phyloP scores from a whole-genome alignment of 2,113 vertebrate species.

The Ornithorhynchus anatinus region DNA sequence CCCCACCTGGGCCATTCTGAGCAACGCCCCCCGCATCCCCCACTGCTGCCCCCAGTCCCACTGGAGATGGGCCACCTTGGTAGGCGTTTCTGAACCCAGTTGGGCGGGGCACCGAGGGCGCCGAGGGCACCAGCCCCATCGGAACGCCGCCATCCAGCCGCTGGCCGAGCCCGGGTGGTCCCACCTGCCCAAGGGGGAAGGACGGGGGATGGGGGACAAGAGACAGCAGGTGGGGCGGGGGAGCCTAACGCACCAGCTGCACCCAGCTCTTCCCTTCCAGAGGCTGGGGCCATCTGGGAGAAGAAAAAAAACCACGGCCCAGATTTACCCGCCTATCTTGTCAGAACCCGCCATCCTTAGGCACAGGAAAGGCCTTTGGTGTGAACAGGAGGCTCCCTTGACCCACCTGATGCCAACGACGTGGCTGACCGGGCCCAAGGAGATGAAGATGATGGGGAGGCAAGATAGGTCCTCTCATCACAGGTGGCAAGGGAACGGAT shows the following conservation, averaged over 20 bases:
- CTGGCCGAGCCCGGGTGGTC: too few species aligned
- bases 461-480: slow-evolving; percentile 25
- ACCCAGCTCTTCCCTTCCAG: not conserved
- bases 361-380: too few species aligned
- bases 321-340: not conserved
- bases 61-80: not conserved
- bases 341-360: too few species aligned
- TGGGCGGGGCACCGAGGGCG: not conserved
- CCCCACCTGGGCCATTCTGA: not conserved
- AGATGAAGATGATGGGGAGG: not conserved
- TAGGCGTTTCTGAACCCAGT: too few species aligned
- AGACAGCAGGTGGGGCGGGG: not conserved
- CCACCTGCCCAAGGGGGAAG: not conserved
- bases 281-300: not conserved
- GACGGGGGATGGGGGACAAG: not conserved
- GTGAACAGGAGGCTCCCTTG: too few species aligned
- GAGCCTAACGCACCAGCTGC: not conserved
- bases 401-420: too few species aligned
- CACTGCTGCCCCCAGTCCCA: not conserved
- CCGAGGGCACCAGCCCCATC: not conserved
- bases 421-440: not conserved
- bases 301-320: not conserved
- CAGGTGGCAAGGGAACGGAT: slow-evolving; percentile 42
- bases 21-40: not conserved
- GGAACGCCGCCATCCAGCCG: not conserved